Evolutionary conservation across 1,140 invertebrate genomes (phyloP), one percentile per base, ranked within the genome.

Genomic region (Sitophilus oryzae): DNA sequence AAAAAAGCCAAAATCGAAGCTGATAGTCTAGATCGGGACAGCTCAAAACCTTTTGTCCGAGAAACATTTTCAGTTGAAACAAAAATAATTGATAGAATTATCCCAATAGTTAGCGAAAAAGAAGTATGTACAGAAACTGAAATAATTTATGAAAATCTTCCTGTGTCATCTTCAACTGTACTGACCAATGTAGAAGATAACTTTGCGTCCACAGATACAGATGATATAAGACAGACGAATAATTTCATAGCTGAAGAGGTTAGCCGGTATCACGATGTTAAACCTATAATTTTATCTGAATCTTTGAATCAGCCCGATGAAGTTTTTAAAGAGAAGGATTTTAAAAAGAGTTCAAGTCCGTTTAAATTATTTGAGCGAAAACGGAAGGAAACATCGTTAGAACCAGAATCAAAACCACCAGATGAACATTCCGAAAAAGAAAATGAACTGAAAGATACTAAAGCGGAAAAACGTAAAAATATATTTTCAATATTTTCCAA

Each of bases 191-290:
- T 18, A 19, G 30, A 37, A 20, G 1, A 30, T 15, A 30, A 0
- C 10, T 21, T 19, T 8, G 5, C 40, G 18, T 9, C 15, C 1
- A 6, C 16, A 18, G 18, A 3, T 42, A n/a, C 11, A 1, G 2
- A 15, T 11, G 1, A 18, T 6, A 1, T 30, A 5, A 20, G 21
- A 34, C 11, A 40, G 10, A 54, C 58, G 21, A 45, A 34, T 9
- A 30, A 25, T 16, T 60, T 60, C 35, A 40, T 61, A 42, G 9
- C 51, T 10, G 34, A 61, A 40, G 59, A 61, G 50, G 38, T 61
- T 16, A 15, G 14, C 1, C 35, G 42, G 20, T 58, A 50, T 40
- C 21, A 44, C 8, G 59, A 61, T 34, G 36, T 49, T 15, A 52
- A 37, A 38, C 43, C 52, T n/a, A 41, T 46, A 4, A n/a, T 55